Evolutionary conservation across 1,140 invertebrate species (phyloP).

Genomic region (Micrasema longulum): DNA sequence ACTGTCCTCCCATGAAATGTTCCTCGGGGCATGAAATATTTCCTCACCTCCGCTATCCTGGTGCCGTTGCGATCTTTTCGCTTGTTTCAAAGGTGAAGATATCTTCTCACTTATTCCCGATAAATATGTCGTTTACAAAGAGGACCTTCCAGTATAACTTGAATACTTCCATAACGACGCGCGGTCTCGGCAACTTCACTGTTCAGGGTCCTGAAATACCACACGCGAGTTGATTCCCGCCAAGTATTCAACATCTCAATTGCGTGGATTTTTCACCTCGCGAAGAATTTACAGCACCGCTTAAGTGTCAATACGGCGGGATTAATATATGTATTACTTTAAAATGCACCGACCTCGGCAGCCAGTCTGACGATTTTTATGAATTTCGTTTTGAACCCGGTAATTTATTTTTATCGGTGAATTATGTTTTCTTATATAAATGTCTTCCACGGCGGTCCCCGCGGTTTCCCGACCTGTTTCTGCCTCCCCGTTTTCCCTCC

Average conservation of each 20-base stretch:
- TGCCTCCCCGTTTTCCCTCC: background rate
- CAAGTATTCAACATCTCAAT: slow-evolving; percentile 32
- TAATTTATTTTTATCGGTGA: too few species aligned
- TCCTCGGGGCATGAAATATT: slow-evolving; percentile 24
- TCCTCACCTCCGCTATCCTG: slow-evolving; percentile 23
- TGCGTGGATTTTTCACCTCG: background rate
- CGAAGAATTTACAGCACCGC: slow-evolving; percentile 9
- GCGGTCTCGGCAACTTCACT: slow-evolving; percentile 11
- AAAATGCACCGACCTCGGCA: too few species aligned
- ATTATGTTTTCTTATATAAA: background rate
- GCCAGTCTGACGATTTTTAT: too few species aligned
- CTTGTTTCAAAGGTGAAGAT: too few species aligned
- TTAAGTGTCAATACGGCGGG: background rate
- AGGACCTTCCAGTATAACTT: background rate
- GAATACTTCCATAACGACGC: background rate
- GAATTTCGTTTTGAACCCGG: too few species aligned
- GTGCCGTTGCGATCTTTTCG: background rate
- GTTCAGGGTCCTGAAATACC: slow-evolving; percentile 1
- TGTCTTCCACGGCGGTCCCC: slow-evolving; percentile 13
- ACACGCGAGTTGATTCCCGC: slow-evolving; percentile 9
- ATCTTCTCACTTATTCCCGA: slow-evolving; percentile 13
- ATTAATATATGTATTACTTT: background rate
- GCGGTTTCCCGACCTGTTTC: background rate
- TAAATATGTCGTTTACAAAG: background rate
- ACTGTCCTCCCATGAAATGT: slow-evolving; percentile 24